Percentiles rank a stretch among this genome's conserved stretches.
These are phyloP conservation scores for Unio pictorum DNA, from an alignment of 2,888 invertebrate genomes.

Conservation along the genomic window DNA sequence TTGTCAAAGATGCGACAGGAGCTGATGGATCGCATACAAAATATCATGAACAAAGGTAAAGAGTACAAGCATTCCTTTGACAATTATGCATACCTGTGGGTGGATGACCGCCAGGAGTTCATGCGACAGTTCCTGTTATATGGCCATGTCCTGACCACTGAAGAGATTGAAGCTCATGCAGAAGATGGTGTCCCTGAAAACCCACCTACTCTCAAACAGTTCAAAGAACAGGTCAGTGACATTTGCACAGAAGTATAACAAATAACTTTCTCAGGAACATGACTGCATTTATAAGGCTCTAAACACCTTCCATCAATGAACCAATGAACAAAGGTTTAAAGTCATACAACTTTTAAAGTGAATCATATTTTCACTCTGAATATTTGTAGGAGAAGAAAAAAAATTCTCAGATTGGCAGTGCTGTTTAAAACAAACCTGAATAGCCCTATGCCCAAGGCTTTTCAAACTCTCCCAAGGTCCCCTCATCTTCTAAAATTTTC, in stretches of 20 bases:
- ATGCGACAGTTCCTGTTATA: conserved; percentile 92
- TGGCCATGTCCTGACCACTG: conserved; percentile 83
- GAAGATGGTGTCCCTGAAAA: conserved; percentile 80
- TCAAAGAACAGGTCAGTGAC: conserved; percentile 84
- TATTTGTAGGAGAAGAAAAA: too few relatives aligned
- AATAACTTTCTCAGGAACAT: too few relatives aligned
- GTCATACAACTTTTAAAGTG: too few relatives aligned
- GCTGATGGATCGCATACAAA: conserved; percentile 83
- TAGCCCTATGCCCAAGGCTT: too few relatives aligned
- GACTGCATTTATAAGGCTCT: too few relatives aligned
- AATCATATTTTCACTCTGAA: too few relatives aligned
- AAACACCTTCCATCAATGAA: too few relatives aligned
- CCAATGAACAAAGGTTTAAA: too few relatives aligned
- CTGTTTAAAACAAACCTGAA: too few relatives aligned
- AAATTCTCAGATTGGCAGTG: too few relatives aligned
- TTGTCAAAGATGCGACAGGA: conserved; percentile 89
- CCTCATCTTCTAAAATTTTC: too few relatives aligned
- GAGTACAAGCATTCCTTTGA: conserved; percentile 73
- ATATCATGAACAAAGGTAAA: conserved; percentile 71
- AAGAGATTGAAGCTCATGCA: conserved; percentile 90
- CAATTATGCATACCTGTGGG: conserved; percentile 88
- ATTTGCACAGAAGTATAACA: background rate
- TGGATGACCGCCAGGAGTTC: conserved; percentile 86
- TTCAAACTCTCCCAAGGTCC: too few relatives aligned
- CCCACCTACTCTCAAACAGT: conserved; percentile 90